These are phyloP conservation scores for Scaptomyza polygonia DNA, from an alignment of 2,888 invertebrate genomes.

Conservation along the genomic window DNA sequence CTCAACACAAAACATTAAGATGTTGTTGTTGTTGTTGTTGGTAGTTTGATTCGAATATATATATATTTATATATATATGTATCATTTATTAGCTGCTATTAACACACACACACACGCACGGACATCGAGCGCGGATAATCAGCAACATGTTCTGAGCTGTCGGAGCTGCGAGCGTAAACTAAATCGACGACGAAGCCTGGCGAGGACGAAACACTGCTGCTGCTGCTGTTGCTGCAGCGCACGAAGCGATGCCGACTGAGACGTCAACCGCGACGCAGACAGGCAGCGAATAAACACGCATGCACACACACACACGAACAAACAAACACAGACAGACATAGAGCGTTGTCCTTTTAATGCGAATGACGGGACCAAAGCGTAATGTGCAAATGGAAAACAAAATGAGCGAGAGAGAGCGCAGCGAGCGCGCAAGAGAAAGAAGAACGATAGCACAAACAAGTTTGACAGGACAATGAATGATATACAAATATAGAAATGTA, in stretches of 20 bases:
- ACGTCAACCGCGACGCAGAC: conserved; percentile 30
- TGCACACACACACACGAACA: conserved; percentile 23
- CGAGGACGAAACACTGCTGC: conserved; percentile 58
- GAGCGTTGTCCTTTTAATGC: conserved; percentile 80
- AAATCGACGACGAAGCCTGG: conserved; percentile 63
- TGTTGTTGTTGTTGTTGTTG: conserved; percentile 10
- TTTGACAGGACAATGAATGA: conserved; percentile 67
- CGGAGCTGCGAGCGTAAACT: conserved; percentile 82
- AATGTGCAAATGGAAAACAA: conserved; percentile 66
- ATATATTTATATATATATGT: conserved; percentile 25
- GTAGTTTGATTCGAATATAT: conserved; percentile 26
- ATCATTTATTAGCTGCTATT: conserved; percentile 54
- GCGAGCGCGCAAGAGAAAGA: neutral
- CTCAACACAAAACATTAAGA: conserved; percentile 28
- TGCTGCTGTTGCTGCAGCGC: neutral
- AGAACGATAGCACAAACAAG: conserved; percentile 69
- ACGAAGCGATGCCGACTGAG: conserved; percentile 15
- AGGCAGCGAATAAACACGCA: conserved; percentile 44
- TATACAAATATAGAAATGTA: conserved; percentile 5
- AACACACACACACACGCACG: conserved; percentile 71
- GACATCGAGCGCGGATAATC: conserved; percentile 59
- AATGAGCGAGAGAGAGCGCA: conserved; percentile 34
- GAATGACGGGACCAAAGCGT: conserved; percentile 67
- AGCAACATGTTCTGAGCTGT: conserved; percentile 79
- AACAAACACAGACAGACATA: conserved; percentile 36